Percentiles rank a stretch among this genome's conserved stretches.
Evolutionary conservation across 1,140 invertebrate species (phyloP).

Genomic region (Drosophila simulans): DNA sequence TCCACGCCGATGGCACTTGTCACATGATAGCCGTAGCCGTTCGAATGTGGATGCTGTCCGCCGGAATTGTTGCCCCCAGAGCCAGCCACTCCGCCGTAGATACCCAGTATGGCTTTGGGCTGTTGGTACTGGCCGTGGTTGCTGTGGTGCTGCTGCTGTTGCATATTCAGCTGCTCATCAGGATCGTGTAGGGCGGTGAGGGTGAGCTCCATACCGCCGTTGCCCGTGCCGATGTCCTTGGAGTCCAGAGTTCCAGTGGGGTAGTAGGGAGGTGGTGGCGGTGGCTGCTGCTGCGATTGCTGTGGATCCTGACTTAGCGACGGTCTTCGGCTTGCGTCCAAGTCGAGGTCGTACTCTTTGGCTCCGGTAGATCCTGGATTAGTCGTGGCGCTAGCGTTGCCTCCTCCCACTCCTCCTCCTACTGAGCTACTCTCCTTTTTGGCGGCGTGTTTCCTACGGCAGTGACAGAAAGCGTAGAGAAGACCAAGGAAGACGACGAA

Average conservation of each 20-base stretch:
- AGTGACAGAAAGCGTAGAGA: slow-evolving; percentile 74
- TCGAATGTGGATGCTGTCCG: slow-evolving; percentile 53
- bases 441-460: slow-evolving; percentile 64
- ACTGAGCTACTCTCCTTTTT: slow-evolving; percentile 56
- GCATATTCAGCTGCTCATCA: slow-evolving; percentile 80
- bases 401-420: slow-evolving; percentile 1
- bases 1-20: slow-evolving; percentile 82
- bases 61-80: slow-evolving; percentile 9
- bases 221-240: slow-evolving; percentile 54
- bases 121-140: slow-evolving; percentile 60
- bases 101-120: slow-evolving; percentile 49
- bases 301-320: slow-evolving; percentile 45
- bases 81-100: slow-evolving; percentile 50
- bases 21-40: slow-evolving; percentile 84
- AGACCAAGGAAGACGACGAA: slow-evolving; percentile 67
- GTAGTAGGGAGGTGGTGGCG: slow-evolving; percentile 76
- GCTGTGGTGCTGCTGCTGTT: slow-evolving; percentile 61
- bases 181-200: slow-evolving; percentile 75
- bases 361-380: slow-evolving; percentile 18
- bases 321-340: slow-evolving; percentile 49
- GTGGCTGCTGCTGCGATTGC: slow-evolving; percentile 31
- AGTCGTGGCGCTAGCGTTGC: slow-evolving; percentile 10
- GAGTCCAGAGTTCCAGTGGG: slow-evolving; percentile 77
- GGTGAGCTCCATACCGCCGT: slow-evolving; percentile 75
- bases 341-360: slow-evolving; percentile 77